Evolutionary conservation across 2,113 vertebrate species (phyloP), one percentile per base, ranked within the genome.

Genomic region (Chaetodon auriga): DNA sequence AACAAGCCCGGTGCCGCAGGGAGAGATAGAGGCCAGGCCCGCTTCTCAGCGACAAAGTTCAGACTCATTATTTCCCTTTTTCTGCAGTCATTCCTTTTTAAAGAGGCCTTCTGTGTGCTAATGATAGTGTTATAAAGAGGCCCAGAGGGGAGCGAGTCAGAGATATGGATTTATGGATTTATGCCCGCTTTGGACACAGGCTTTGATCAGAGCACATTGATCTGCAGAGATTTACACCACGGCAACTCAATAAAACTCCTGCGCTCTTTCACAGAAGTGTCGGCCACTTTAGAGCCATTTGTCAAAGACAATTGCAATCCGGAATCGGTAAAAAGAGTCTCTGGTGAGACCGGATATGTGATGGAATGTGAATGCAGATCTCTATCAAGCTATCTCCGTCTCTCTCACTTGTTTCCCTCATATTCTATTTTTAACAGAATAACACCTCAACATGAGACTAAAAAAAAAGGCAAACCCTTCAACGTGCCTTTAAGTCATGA

Each of bases 121-220:
- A 94, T 93, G 91, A 92, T 91, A 90, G 89, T 89, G 86, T 86
- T 89, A 87, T 93, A 91, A 90, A 89, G 82, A 85, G 78, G 78
- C 84, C 88, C 90, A 73, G 78, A 85, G 76, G 92, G 92, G 79
- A 86, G 84, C 69, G 35, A 81, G 83, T 77, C 79, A 85, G 64
- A 90, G 92, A 88, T 93, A 93, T 92, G 87, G 91, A 95, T 92
- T 93, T 92, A 92, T 92, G 89, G 92, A 91, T 93, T 92, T 78
- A 90, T 87, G 88, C 87, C 60, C 49, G 75, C 89, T 90, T 89
- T 84, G 92, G 89, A 93, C 91, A 90, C 70, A 84, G 69, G 49
- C 92, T 95, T 94, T 94, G 94, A 95, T 95, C 92, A 92, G 82
- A 86, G 86, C 69, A 72, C 90, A 94, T 92, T 92, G 91, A 94